Evolutionary conservation across 92 coral and sea anemone species (phyloP).

Genomic region (Epizoanthus fatuus): DNA sequence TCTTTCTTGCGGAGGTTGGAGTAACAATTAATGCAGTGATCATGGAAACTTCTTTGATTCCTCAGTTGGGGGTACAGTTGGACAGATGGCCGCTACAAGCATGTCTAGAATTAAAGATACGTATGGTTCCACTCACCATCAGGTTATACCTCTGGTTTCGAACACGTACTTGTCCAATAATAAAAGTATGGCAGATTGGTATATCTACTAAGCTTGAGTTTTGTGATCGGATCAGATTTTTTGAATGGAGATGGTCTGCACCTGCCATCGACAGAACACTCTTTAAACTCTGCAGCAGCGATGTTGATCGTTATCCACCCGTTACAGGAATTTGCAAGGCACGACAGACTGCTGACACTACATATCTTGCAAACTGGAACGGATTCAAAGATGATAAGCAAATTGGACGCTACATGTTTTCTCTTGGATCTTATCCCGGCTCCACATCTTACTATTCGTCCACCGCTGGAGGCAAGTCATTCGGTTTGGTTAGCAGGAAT

Average conservation of each 20-base stretch:
- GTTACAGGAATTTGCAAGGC: conserved; percentile 76
- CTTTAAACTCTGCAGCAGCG: conserved; percentile 61
- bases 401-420: conserved; percentile 72
- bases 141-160: conserved; percentile 86
- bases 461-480: conserved; percentile 64
- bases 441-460: conserved; percentile 83
- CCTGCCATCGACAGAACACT: conserved; percentile 60
- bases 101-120: conserved; percentile 76
- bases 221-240: conserved; percentile 66
- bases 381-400: conserved; percentile 83
- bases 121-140: conserved; percentile 78
- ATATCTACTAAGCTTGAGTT: conserved; percentile 53
- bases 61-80: conserved; percentile 62
- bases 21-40: conserved; percentile 84
- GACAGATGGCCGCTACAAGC: conserved; percentile 80
- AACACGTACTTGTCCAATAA: conserved; percentile 50
- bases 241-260: conserved; percentile 83
- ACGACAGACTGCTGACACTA: conserved; percentile 75
- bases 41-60: conserved; percentile 82
- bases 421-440: conserved; percentile 76
- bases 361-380: conserved; percentile 85
- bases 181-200: conserved; percentile 62
- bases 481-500: conserved; percentile 39
- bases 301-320: conserved; percentile 75
- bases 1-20: conserved; percentile 77